A percentile compares a stretch with the other conserved stretches of the same genome.
phyloP scores from a whole-genome alignment of 37 sponge, comb jelly and placozoan genomes.

The Agelas oroides region DNA sequence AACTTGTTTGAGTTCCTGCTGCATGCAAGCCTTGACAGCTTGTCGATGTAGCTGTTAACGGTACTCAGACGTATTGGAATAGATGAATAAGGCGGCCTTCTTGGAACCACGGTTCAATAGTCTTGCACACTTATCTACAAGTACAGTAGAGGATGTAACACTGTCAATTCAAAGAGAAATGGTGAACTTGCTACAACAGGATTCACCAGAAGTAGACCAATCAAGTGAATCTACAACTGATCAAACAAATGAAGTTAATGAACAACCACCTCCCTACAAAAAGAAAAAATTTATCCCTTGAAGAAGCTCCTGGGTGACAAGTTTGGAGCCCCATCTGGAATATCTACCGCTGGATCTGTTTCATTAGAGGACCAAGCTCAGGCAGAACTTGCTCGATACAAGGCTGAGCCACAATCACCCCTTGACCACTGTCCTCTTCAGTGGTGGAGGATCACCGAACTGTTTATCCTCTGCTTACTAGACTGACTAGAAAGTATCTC shows the following conservation, averaged over 20 bases:
- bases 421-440: conserved; percentile 25
- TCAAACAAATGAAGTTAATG: no score
- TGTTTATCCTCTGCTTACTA: conserved; percentile 23
- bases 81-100: neutral
- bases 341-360: conserved; percentile 1
- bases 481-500: conserved; percentile 27
- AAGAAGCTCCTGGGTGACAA: conserved; percentile 10
- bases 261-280: neutral
- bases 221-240: no score
- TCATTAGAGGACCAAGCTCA: conserved; percentile 23
- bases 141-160: conserved; percentile 1
- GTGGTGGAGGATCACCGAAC: conserved; percentile 20
- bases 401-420: conserved; percentile 33
- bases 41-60: conserved; percentile 8
- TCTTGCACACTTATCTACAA: conserved; percentile 27
- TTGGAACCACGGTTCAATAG: conserved; percentile 26
- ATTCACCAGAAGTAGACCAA: neutral
- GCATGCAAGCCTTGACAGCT: conserved; percentile 26
- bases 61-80: conserved; percentile 17
- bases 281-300: conserved; percentile 18
- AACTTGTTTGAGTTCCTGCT: conserved; percentile 27
- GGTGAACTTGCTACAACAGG: conserved; percentile 1
- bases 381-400: conserved; percentile 10
- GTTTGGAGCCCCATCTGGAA: conserved; percentile 25
- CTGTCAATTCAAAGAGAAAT: conserved; percentile 25